Evolutionary conservation across 2,888 invertebrate species (phyloP), one percentile per base, ranked within the genome.

Genomic region (Pandemis corylana): DNA sequence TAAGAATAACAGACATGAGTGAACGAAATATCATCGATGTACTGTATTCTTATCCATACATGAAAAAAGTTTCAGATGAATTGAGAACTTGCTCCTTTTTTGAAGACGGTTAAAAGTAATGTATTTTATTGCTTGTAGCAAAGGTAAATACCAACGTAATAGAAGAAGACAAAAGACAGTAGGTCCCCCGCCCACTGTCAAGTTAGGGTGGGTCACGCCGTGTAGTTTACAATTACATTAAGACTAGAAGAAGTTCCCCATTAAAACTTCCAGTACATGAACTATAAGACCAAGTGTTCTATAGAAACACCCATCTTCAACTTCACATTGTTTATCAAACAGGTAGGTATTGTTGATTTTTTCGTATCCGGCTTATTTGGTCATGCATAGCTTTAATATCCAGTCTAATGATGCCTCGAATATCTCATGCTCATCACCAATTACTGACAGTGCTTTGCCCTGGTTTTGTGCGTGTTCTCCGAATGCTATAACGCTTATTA

Each of bases 311-410:
- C 66, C 65, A 69, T 7, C 36, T 59, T 59, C 20, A 36, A 51
- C 9, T 28, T 10, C 59, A 41, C 73, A 73, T 69, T 69, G 74
- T 65, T 61, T 68, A 49, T 28, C 64, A 59, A 53, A 67, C 12
- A 62, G 7, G 10, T 61, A 53, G 42, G 62, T 44, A 12, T 12
- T 65, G 67, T 36, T 62, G 62, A 67, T 65, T 74, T 69, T 73
- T 74, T 66, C 74, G 62, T 51, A 74, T 74, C 74, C 74, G 74
- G 61, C 28, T 59, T 61, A 64, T 72, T 74, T 70, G 61, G 74
- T 74, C 74, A 74, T 74, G 74, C 74, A 66, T 61, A 13, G 53
- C 28, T 70, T 65, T 64, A 20, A 41, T 74, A 74, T 70, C 61
- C 28, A 46, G 36, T 53, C 65, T 74, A 74, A 74, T 74, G 65